These are phyloP conservation scores for Nasonovia ribisnigri DNA, from an alignment of 2,888 invertebrate species.

Conservation along the genomic window DNA sequence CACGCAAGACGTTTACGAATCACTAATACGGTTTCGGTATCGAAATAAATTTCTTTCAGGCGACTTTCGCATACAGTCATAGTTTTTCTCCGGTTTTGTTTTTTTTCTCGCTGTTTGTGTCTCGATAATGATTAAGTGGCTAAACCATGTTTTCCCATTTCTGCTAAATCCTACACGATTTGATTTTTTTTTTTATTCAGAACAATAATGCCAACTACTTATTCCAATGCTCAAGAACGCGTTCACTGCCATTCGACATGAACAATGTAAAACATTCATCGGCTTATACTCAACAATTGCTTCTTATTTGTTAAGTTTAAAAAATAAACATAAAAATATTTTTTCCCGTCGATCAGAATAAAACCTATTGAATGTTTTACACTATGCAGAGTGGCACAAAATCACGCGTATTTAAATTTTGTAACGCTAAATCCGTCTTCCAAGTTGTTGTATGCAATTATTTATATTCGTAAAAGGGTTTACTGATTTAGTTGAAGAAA, in stretches of 20 bases:
- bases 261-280: slow-evolving; percentile 55
- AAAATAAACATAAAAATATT: slow-evolving; percentile 43
- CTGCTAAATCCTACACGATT: slow-evolving; percentile 41
- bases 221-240: background rate
- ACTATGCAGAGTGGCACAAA: slow-evolving; percentile 2
- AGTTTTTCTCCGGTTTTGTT: slow-evolving; percentile 42
- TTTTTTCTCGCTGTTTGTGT: background rate
- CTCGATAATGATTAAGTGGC: slow-evolving; percentile 55
- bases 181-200: background rate
- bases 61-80: slow-evolving; percentile 46
- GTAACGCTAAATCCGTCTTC: background rate
- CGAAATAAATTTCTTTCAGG: slow-evolving; percentile 58
- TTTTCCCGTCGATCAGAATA: background rate
- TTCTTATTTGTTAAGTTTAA: slow-evolving; percentile 49
- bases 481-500: background rate
- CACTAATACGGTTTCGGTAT: slow-evolving; percentile 56
- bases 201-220: slow-evolving; percentile 48
- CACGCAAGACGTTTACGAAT: slow-evolving; percentile 62
- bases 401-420: slow-evolving; percentile 11
- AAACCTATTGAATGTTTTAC: slow-evolving; percentile 18
- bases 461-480: background rate
- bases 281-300: slow-evolving; percentile 27
- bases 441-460: background rate
- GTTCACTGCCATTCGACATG: slow-evolving; percentile 24
- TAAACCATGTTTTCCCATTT: slow-evolving; percentile 56